phyloP scores from a whole-genome alignment of 2,888 invertebrate genomes.

The Caradrina clavipalpis region DNA sequence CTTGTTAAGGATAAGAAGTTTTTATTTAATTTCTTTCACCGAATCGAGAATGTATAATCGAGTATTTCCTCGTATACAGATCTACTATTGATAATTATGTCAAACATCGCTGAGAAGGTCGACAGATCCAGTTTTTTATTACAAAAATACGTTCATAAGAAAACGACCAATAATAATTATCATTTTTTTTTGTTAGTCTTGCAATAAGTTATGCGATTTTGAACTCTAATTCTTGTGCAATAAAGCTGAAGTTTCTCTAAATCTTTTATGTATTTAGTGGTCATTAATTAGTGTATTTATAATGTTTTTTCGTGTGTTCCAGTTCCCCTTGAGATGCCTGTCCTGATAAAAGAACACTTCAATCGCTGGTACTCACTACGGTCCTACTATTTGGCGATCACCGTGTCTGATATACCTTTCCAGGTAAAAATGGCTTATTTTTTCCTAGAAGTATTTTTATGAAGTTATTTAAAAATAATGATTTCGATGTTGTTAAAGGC shows the following conservation, averaged over 20 bases:
- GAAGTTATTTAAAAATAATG: no score
- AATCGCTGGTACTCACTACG: conserved; percentile 99
- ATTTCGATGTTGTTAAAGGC: no score
- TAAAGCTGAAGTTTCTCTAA: neutral
- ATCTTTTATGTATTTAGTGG: neutral
- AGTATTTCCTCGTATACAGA: neutral
- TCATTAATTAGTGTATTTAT: neutral
- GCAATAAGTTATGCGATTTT: neutral
- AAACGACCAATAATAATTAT: neutral
- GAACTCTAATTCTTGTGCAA: neutral
- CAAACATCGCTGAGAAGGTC: conserved; percentile 11
- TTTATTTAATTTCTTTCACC: neutral
- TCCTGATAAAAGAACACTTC: conserved; percentile 98
- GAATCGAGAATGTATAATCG: neutral
- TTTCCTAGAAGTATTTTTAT: neutral
- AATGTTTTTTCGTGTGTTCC: conserved; percentile 69
- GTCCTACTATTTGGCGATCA: conserved; percentile 98
- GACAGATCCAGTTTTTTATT: conserved; percentile 1
- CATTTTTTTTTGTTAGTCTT: neutral
- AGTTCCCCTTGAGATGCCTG: conserved; percentile 99
- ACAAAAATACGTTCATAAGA: neutral
- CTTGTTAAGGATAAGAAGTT: neutral
- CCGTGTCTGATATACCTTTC: conserved; percentile 99
- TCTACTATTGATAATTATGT: neutral
- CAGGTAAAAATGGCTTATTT: conserved; percentile 92